Conservation (phyloP, 2,113 vertebrate genomes). For the Phoxinus phoxinus region DNA sequence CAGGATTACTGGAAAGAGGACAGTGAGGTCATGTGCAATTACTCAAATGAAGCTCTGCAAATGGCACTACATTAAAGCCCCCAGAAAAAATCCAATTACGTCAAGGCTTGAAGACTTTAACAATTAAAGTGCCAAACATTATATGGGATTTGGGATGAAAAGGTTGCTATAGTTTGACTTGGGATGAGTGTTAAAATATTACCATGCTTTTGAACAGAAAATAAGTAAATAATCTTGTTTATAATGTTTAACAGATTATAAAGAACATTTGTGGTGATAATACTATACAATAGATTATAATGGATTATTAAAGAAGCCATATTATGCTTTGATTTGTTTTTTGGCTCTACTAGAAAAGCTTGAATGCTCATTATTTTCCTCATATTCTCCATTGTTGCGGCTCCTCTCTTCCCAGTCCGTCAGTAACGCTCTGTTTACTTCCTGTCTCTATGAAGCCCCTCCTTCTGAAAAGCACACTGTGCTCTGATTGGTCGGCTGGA, state of each 20-base stretch:
- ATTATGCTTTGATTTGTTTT: too few relatives aligned
- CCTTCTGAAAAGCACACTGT: too few relatives aligned
- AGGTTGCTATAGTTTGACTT: background rate
- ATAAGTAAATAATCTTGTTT: too few relatives aligned
- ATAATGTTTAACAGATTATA: background rate
- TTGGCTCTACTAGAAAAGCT: too few relatives aligned
- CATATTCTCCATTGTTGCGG: too few relatives aligned
- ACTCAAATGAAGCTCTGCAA: conserved; percentile 17
- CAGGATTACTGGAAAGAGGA: conserved; percentile 38
- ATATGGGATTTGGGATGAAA: background rate
- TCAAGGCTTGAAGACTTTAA: background rate
- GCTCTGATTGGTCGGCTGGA: too few relatives aligned
- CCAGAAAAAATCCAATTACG: conserved; percentile 21
- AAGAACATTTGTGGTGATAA: background rate
- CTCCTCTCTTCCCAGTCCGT: too few relatives aligned
- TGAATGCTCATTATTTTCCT: too few relatives aligned
- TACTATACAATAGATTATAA: background rate
- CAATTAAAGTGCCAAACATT: background rate
- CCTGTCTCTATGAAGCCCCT: too few relatives aligned
- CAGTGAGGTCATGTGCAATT: conserved; percentile 21
- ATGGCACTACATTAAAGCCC: conserved; percentile 14
- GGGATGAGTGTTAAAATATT: background rate
- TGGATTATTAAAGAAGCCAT: too few relatives aligned
- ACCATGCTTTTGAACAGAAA: background rate
- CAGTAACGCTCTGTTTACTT: too few relatives aligned